Base-by-base conservation (phyloP, 2,113 vertebrate genomes). In the Leptobrachium ailaonicum region DNA sequence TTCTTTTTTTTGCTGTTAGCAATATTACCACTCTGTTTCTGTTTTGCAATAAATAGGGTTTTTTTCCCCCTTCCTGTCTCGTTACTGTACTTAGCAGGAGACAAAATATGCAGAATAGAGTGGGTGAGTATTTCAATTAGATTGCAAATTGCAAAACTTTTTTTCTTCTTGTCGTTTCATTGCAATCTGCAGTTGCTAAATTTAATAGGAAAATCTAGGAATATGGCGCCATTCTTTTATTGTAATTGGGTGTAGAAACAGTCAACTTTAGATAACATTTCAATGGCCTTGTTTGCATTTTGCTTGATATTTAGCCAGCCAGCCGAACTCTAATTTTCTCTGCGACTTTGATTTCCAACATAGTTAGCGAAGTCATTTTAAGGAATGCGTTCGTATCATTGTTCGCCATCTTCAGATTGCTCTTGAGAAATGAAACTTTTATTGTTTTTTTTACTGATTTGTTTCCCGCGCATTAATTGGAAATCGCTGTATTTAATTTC, bases 401-500 rank as follows among this genome's bases (percentile, higher is more conserved):
- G 71, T 75, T 32, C 44, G 53, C 64, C 71, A 80, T 73, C 78
- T 80, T 45, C 62, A 14, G 6, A 41, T 62, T 40, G 71, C 79
- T 81, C 79, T 75, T 40, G 79, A 75, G 79, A 81, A 81, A 81
- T 81, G 64, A 75, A 81, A 75, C 64, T 75, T 64, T 58, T 68
- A 71, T 75, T 75, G 69, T 53, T 75, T 64, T 58, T 68, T 78
- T 75, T 75, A 43, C 72, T 50, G 66, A 75, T 69, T 81, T 69
- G 53, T 81, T 81, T 81, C 79, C 66, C 44, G 43, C 43, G 44
- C 79, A 75, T 81, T 81, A 74, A 75, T 81, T 81, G 79, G 54
- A 81, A 81, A 81, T 81, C 69, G 79, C 66, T 81, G 71, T 81
- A 75, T 81, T 81, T 81, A 75, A 81, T 81, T 69, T 75, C 71